Evolutionary conservation across 2,797 vertebrate genomes (phyloP), one percentile per base, ranked within the genome.

Genomic region (Crossoptilon crossoptilon): DNA sequence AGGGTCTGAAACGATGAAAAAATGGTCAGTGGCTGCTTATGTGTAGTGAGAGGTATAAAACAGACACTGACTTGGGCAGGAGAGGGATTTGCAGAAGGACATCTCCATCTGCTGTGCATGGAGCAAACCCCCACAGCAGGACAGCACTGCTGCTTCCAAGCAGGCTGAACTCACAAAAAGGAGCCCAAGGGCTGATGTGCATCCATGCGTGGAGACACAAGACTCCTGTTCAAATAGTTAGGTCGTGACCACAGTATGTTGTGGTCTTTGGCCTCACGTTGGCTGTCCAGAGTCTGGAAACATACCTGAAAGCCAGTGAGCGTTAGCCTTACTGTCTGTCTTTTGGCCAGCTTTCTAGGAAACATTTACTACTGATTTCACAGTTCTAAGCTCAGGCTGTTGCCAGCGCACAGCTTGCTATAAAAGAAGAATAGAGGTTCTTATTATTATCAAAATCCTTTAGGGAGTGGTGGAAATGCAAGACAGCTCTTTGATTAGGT

Each of bases 321-420:
- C 69, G 35, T 31, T 63, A 43, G 85, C 14, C 39, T 81, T 37
- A 41, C 43, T 59, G 18, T 46, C 39, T 1, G 1, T 53, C 13
- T 66, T 18, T 72, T 89, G 74, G 18, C 62, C 46, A 91, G 33
- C 82, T 91, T 93, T 86, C 70, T 59, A 88, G 62, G 63, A 92
- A 92, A 66, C 9, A 3, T 46, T 91, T 82, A 68, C 24, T 80
- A 82, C 37, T 77, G 62, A 91, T 89, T 94, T 91, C 87, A 91
- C 8, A 35, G 72, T 55, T 87, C 63, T 56, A 75, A 88, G 66
- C 24, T 81, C 70, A 73, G 51, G 46, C 51, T 84, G 44, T 48
- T 10, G 3, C 77, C 79, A 71, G 62, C 22, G 1, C 71, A 63
- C 35, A 53, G 55, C 31, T 92, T 31, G 39, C 46, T 63, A 18